Evolutionary conservation across 23 tunicate species (phyloP).

Genomic region (Halocynthia roretzi): DNA sequence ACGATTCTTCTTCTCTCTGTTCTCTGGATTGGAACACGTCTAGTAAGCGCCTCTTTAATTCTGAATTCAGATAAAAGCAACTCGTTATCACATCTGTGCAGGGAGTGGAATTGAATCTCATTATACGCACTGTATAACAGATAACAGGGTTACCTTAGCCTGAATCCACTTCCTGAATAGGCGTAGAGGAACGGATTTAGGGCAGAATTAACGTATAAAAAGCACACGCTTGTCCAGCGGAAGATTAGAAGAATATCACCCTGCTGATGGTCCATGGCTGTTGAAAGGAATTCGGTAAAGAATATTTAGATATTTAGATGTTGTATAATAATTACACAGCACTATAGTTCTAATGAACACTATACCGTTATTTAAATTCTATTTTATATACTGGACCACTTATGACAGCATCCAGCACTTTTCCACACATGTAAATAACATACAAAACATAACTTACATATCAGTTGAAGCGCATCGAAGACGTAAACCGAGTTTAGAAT

Average conservation of each 20-base stretch:
- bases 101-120: too few species aligned
- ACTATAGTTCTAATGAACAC: too few species aligned
- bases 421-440: too few species aligned
- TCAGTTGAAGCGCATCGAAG: neutral
- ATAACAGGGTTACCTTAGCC: slow-evolving; percentile 6
- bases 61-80: neutral
- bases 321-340: too few species aligned
- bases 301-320: too few species aligned
- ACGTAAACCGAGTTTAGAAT: slow-evolving; percentile 15
- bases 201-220: slow-evolving; percentile 22
- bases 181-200: slow-evolving; percentile 25
- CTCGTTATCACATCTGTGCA: neutral
- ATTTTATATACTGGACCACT: too few species aligned
- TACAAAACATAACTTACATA: too few species aligned
- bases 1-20: too few species aligned
- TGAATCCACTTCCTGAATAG: slow-evolving; percentile 15
- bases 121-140: too few species aligned
- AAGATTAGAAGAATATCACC: neutral
- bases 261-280: neutral
- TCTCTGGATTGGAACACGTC: too few species aligned
- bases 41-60: slow-evolving; percentile 1
- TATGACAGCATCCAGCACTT: too few species aligned
- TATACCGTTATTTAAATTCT: too few species aligned
- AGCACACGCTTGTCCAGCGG: slow-evolving; percentile 16
- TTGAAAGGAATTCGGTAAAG: neutral